A percentile compares a stretch with the other conserved stretches of the same genome.
Conservation (phyloP, 2,888 invertebrate species). For the Morinoia aosen region DNA sequence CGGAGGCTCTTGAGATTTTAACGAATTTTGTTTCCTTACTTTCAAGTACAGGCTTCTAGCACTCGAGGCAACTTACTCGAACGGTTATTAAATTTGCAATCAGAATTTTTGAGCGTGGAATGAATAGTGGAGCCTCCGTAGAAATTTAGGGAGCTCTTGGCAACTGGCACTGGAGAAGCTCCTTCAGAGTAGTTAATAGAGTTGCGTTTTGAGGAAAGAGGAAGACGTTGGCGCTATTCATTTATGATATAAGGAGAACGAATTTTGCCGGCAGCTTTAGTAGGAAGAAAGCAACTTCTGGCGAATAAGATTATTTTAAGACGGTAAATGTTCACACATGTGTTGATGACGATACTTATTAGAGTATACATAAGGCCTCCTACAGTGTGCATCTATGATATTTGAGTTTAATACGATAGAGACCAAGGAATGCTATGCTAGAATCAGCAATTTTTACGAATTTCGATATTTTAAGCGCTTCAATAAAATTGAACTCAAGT, state of each 20-base stretch:
- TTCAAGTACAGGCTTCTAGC: conserved; percentile 40
- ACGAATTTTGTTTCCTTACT: conserved; percentile 43
- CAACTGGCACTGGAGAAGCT: not conserved
- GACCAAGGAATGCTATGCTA: no score
- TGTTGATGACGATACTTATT: not conserved
- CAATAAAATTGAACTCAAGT: not conserved
- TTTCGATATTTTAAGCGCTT: not conserved
- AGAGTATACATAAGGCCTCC: no score
- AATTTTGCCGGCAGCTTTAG: not conserved
- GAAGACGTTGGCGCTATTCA: not conserved
- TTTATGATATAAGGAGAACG: not conserved
- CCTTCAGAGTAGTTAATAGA: not conserved
- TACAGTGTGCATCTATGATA: not conserved
- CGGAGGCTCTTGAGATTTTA: conserved; percentile 33
- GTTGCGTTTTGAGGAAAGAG: not conserved
- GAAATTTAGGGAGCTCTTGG: conserved; percentile 2
- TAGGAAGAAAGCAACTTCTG: not conserved
- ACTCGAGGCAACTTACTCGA: conserved; percentile 19
- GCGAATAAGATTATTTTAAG: not conserved
- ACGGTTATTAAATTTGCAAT: conserved; percentile 30
- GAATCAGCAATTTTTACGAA: not conserved
- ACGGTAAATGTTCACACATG: not conserved
- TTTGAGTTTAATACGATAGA: not conserved
- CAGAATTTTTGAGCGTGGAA: conserved; percentile 6
- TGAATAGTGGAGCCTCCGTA: not conserved